Conservation (phyloP, 2,797 vertebrate species). For the Pseudochaenichthys georgianus region DNA sequence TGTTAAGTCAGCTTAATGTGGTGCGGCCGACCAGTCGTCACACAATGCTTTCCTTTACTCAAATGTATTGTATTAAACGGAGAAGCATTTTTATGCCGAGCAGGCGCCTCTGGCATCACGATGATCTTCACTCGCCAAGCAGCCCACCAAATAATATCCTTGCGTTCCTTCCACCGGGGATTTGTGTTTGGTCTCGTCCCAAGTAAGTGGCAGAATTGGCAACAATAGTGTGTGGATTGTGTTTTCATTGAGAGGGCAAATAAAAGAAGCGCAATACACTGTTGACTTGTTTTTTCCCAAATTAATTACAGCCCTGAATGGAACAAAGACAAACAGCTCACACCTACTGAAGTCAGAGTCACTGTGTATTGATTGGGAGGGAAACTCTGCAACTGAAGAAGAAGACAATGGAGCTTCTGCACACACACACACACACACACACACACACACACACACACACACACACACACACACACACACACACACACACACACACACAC, state of each 20-base stretch:
- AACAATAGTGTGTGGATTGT: conserved; percentile 28
- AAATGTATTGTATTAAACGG: conserved; percentile 44
- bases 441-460: too few species aligned
- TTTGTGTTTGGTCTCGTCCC: conserved; percentile 52
- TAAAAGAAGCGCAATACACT: conserved; percentile 39
- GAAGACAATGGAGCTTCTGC: conserved; percentile 21
- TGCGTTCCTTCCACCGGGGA: conserved; percentile 34
- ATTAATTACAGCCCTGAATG: conserved; percentile 62
- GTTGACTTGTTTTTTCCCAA: conserved; percentile 50
- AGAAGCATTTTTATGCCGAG: conserved; percentile 41
- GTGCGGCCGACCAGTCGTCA: conserved; percentile 23
- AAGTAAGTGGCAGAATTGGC: conserved; percentile 56
- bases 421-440: too few species aligned
- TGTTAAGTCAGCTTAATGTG: conserved; percentile 57
- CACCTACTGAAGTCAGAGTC: conserved; percentile 39
- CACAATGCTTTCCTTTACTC: conserved; percentile 56
- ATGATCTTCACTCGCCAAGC: conserved; percentile 59
- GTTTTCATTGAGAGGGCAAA: conserved; percentile 41
- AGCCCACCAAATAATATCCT: conserved; percentile 53
- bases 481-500: neutral
- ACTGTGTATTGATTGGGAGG: conserved; percentile 17
- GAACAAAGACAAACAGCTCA: conserved; percentile 44
- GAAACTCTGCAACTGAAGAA: conserved; percentile 26
- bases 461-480: neutral
- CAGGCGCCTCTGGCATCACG: conserved; percentile 45